Evolutionary conservation across 2,113 vertebrate species (phyloP).

Genomic region (Atrichornis clamosus): DNA sequence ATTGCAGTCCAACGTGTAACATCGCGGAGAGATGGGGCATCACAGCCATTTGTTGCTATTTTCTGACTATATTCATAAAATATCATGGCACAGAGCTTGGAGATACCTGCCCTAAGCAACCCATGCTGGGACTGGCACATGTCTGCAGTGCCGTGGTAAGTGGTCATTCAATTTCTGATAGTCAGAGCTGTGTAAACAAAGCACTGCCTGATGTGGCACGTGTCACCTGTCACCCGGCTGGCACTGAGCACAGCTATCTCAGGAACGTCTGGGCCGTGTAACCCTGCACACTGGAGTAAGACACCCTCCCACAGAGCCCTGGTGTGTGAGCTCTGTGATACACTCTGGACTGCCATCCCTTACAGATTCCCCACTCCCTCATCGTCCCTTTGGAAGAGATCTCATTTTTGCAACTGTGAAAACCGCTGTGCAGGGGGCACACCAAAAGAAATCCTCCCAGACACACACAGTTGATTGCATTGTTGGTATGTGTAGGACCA

Average conservation of each 20-base stretch:
- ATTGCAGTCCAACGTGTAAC: neutral
- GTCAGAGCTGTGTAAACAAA: neutral
- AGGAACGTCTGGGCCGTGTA: neutral
- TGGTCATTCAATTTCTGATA: neutral
- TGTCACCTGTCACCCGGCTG: neutral
- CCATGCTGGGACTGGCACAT: fast-evolving
- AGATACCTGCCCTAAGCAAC: neutral
- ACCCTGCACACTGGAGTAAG: neutral
- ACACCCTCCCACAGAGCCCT: fast-evolving
- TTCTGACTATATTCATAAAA: neutral
- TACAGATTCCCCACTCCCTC: neutral
- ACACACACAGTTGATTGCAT: neutral
- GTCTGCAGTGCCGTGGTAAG: neutral
- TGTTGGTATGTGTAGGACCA: neutral
- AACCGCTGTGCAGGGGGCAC: neutral
- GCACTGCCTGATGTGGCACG: fast-evolving
- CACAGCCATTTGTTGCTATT: neutral
- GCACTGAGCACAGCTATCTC: neutral
- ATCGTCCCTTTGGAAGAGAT: neutral
- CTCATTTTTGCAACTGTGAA: neutral
- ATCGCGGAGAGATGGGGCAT: neutral
- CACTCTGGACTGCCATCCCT: neutral
- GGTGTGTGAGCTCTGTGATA: neutral
- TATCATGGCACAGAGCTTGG: fast-evolving
- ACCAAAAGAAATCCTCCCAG: neutral